A percentile compares a stretch with the other conserved stretches of the same genome.
These are phyloP conservation scores for Macrotis lagotis DNA, from an alignment of 2,113 vertebrate species.

Conservation along the genomic window DNA sequence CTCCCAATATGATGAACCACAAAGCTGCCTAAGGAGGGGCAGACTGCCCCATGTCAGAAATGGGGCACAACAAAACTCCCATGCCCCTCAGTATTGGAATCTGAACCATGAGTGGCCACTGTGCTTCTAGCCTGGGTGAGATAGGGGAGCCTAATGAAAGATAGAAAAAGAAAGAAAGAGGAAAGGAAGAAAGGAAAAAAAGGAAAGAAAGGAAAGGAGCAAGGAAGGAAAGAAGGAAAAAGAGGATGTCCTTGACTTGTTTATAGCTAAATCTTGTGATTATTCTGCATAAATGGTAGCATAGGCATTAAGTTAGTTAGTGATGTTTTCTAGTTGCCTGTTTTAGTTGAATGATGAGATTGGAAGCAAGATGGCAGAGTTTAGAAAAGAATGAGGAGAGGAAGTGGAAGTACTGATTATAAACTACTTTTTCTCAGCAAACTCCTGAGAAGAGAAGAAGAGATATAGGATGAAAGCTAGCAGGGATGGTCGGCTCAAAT, in stretches of 20 bases:
- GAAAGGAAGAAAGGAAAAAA: no score
- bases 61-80: not conserved
- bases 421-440: not conserved
- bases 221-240: not conserved
- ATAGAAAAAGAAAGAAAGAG: no score
- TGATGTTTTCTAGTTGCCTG: not conserved
- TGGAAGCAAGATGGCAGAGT: not conserved
- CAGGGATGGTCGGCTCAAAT: not conserved
- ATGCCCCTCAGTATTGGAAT: not conserved
- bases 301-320: not conserved
- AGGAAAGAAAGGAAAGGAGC: not conserved
- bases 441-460: not conserved
- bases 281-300: not conserved
- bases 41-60: not conserved
- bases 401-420: not conserved
- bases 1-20: not conserved
- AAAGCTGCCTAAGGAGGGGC: not conserved
- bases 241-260: not conserved
- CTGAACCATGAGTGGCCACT: not conserved
- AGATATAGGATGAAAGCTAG: not conserved
- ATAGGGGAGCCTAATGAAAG: not conserved
- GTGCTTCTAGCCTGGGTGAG: not conserved
- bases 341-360: not conserved
- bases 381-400: not conserved
- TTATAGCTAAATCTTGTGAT: not conserved